phyloP scores from a whole-genome alignment of 2,888 invertebrate species.

The Eristalis intricaria region DNA sequence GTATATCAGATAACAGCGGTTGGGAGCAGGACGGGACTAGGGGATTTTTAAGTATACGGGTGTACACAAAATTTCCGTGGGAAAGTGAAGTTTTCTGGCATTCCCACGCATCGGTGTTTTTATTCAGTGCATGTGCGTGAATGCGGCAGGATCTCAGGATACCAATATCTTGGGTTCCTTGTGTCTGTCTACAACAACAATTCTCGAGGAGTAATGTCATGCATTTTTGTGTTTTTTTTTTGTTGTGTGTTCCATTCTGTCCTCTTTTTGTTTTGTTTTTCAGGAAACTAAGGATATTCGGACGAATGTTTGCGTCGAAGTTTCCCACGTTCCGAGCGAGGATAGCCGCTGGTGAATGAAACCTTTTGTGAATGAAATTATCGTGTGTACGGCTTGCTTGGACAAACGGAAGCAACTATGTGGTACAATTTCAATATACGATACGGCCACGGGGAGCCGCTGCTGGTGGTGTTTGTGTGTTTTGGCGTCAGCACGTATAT shows the following conservation, averaged over 20 bases:
- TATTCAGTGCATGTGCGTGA: slow-evolving; percentile 39
- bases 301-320: slow-evolving; percentile 44
- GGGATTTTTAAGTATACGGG: slow-evolving; percentile 45
- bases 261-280: slow-evolving; percentile 8
- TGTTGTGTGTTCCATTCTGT: not conserved
- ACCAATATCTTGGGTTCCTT: slow-evolving; percentile 47
- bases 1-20: slow-evolving; percentile 4
- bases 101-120: slow-evolving; percentile 77
- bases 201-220: not conserved
- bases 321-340: slow-evolving; percentile 63
- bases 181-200: slow-evolving; percentile 19
- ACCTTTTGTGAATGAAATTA: slow-evolving; percentile 24
- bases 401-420: slow-evolving; percentile 58
- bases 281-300: slow-evolving; percentile 59
- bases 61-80: slow-evolving; percentile 75
- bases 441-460: slow-evolving; percentile 23
- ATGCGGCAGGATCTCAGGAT: slow-evolving; percentile 50
- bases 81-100: slow-evolving; percentile 76
- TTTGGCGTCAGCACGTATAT: not conserved
- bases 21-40: slow-evolving; percentile 14
- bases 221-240: too few relatives aligned
- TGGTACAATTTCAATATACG: slow-evolving; percentile 54
- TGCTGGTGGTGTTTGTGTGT: not conserved
- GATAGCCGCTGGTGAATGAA: slow-evolving; percentile 32
- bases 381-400: not conserved